Evolutionary conservation across 1,140 invertebrate species (phyloP).

Genomic region (Zaprionus davidi): DNA sequence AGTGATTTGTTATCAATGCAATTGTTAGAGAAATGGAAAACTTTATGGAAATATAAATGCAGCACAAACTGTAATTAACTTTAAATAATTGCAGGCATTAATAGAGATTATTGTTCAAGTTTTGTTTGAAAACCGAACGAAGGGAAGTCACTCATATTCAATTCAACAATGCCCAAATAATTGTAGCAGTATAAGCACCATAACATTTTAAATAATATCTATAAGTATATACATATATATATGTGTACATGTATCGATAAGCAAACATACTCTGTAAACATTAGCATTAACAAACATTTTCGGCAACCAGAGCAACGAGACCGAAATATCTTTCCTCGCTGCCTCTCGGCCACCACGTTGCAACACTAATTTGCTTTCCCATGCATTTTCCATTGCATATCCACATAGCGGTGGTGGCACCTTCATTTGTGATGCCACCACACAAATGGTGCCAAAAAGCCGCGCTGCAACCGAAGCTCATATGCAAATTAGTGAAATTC

Average conservation of each 20-base stretch:
- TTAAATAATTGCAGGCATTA: neutral
- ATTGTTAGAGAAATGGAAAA: neutral
- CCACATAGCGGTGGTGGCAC: neutral
- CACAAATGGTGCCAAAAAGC: slow-evolving; percentile 5
- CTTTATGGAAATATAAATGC: slow-evolving; percentile 10
- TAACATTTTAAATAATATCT: neutral
- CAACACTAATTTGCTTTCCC: slow-evolving; percentile 2
- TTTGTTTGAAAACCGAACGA: too few species aligned
- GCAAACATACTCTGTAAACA: too few species aligned
- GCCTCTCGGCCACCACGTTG: neutral
- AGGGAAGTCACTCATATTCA: too few species aligned
- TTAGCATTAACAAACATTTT: too few species aligned
- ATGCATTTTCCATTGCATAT: neutral
- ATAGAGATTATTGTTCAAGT: neutral
- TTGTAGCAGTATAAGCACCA: too few species aligned
- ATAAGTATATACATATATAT: neutral
- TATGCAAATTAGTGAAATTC: slow-evolving; percentile 54
- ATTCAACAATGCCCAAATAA: too few species aligned
- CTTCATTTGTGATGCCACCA: neutral
- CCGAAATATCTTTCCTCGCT: neutral
- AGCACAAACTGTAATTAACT: neutral
- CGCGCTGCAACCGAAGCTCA: slow-evolving; percentile 35
- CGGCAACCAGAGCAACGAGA: too few species aligned
- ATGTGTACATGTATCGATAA: neutral
- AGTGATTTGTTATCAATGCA: slow-evolving; percentile 16